Evolutionary conservation across 2,888 invertebrate species (phyloP), one percentile per base, ranked within the genome.

Genomic region (Phyto melanocephala): DNA sequence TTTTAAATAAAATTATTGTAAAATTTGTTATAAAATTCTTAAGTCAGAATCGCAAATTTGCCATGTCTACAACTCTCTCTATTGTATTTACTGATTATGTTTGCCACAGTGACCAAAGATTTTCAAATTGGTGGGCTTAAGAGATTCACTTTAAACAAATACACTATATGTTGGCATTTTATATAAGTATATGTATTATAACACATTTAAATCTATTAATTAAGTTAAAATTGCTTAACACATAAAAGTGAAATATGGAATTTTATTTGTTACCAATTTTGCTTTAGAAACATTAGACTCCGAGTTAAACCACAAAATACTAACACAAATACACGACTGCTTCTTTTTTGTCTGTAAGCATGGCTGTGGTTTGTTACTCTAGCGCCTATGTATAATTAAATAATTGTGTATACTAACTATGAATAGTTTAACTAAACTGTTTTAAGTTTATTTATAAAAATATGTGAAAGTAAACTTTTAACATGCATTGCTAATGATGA

Each of bases 391-490:
- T 22, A 8, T 37, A 20, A 47, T 10, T 15, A 10, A 68, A 22
- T 28, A 28, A 3, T 28, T 28, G 6, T 24, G 7, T 68, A 24
- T 50, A 17, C 24, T 68, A 37, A 33, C 68, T 58, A 5, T 8
- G 54, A 7, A 54, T n/a, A 33, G 7, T 54, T 28, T 22, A 60
- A 50, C 15, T 50, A 50, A 60, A 40, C 50, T 15, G 33, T 45
- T n/a, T n/a, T n/a, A n/a, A n/a, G n/a, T n/a, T n/a, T n/a, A n/a
- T n/a, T n/a, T n/a, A n/a, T n/a, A n/a, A n/a, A 37, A 70, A 47
- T 70, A 63, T 63, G 54, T 70, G 77, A 77, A 70, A 77, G 70
- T 77, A 54, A 70, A 67, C 54, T 40, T 70, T 67, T 58, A 58
- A 47, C 67, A 76, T n/a, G n/a, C n/a, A n/a, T 17, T 50, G 37